These are phyloP conservation scores for Caradrina kadenii DNA, from an alignment of 2,888 invertebrate species.

Conservation along the genomic window DNA sequence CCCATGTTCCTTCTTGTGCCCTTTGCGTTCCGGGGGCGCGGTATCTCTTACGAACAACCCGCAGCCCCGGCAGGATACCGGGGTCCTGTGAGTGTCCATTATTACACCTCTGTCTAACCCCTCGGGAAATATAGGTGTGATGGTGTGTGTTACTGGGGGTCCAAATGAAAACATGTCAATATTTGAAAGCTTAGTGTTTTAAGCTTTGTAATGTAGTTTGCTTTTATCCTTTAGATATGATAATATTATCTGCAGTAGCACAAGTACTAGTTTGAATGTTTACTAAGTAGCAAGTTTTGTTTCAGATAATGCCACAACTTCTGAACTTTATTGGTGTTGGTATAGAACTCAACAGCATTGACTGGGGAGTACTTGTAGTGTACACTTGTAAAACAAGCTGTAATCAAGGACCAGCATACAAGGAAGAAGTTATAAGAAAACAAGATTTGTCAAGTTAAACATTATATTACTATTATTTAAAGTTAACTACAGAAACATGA, in stretches of 20 bases:
- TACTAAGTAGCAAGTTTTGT: slow-evolving; percentile 42
- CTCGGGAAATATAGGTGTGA: too few species aligned
- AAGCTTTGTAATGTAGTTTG: too few species aligned
- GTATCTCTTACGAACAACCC: too few species aligned
- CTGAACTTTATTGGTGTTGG: slow-evolving; percentile 93
- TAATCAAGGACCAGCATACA: slow-evolving; percentile 92
- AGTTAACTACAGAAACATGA: slow-evolving; percentile 28
- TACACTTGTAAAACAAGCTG: slow-evolving; percentile 97
- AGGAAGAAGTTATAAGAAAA: slow-evolving; percentile 95
- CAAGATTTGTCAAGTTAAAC: slow-evolving; percentile 93
- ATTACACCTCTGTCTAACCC: too few species aligned
- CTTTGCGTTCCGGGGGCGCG: too few species aligned
- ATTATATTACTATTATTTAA: slow-evolving; percentile 37
- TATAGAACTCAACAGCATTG: slow-evolving; percentile 91
- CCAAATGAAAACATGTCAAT: neutral
- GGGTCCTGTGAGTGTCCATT: too few species aligned
- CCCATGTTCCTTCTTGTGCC: too few species aligned
- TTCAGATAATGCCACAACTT: slow-evolving; percentile 95
- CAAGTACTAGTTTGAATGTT: neutral
- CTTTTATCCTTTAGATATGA: too few species aligned
- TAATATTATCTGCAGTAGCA: neutral
- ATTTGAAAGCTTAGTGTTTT: too few species aligned
- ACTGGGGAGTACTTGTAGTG: slow-evolving; percentile 97
- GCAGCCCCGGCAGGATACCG: too few species aligned
- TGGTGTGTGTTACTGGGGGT: too few species aligned